phyloP scores from a whole-genome alignment of 2,113 vertebrate species.

The Serinus canaria region DNA sequence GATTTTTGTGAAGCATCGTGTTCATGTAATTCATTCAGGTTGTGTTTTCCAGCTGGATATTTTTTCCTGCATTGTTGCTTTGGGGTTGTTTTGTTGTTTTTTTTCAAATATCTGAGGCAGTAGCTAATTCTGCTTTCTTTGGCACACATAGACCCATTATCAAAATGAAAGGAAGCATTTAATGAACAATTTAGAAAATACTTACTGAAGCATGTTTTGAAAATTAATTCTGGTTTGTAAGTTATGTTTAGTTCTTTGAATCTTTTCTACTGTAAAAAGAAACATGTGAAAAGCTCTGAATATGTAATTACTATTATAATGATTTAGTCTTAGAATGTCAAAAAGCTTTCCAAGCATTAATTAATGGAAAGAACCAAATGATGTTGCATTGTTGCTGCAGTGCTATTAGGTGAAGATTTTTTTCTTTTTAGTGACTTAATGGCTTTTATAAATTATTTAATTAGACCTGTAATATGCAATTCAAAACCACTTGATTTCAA shows the following conservation, averaged over 20 bases:
- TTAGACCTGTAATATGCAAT: neutral
- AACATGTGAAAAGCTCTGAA: neutral
- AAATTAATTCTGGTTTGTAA: slow-evolving; percentile 22
- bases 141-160: neutral
- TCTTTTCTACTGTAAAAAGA: neutral
- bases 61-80: neutral
- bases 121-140: neutral
- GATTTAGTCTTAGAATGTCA: neutral
- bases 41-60: neutral
- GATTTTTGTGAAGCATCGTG: neutral
- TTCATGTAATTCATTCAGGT: neutral
- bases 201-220: neutral
- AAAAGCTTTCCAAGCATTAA: slow-evolving; percentile 32
- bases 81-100: neutral
- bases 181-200: slow-evolving; percentile 22
- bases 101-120: neutral
- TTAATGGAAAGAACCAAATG: slow-evolving; percentile 23
- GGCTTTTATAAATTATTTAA: slow-evolving; percentile 6
- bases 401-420: neutral
- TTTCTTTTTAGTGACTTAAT: neutral
- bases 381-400: neutral
- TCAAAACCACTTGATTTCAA: neutral
- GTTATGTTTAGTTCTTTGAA: slow-evolving; percentile 7
- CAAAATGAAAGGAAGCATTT: slow-evolving; percentile 2
- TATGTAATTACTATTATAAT: slow-evolving; percentile 22